These are phyloP conservation scores for Leptinotarsa defecta DNA, from an alignment of 1,140 invertebrate species.

Conservation along the genomic window DNA sequence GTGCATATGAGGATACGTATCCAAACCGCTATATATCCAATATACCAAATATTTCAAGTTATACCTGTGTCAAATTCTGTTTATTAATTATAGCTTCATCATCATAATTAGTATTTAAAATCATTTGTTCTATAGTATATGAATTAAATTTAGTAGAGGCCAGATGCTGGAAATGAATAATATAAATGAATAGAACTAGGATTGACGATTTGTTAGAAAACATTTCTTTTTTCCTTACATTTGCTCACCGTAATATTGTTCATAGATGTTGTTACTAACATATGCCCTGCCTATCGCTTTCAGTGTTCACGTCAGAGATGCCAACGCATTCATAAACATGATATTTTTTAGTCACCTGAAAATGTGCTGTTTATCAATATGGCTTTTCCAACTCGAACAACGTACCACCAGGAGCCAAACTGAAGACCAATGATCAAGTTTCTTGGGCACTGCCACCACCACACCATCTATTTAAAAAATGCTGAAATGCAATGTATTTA, in stretches of 20 bases:
- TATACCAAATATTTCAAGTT: too few relatives aligned
- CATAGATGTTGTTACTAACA: neutral
- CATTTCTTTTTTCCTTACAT: neutral
- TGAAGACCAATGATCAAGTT: constrained; percentile 14
- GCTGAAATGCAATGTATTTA: constrained; percentile 26
- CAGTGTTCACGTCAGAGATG: constrained; percentile 1
- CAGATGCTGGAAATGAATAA: too few relatives aligned
- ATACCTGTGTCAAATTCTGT: too few relatives aligned
- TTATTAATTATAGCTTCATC: too few relatives aligned
- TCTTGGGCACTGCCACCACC: constrained; percentile 24
- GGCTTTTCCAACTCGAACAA: constrained; percentile 19
- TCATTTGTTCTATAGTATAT: too few relatives aligned
- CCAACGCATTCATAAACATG: neutral
- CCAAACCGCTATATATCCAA: too few relatives aligned
- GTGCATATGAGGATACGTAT: too few relatives aligned
- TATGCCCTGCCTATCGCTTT: neutral
- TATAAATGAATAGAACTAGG: too few relatives aligned
- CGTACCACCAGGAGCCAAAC: constrained; percentile 23
- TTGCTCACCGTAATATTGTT: neutral
- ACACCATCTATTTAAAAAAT: constrained; percentile 6
- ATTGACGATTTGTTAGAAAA: too few relatives aligned
- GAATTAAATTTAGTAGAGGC: too few relatives aligned
- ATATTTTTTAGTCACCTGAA: constrained; percentile 40
- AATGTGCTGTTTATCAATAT: constrained; percentile 35
- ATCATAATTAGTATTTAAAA: too few relatives aligned